Base-by-base conservation (phyloP, 2,113 vertebrate genomes). In the Urocolius indicus region DNA sequence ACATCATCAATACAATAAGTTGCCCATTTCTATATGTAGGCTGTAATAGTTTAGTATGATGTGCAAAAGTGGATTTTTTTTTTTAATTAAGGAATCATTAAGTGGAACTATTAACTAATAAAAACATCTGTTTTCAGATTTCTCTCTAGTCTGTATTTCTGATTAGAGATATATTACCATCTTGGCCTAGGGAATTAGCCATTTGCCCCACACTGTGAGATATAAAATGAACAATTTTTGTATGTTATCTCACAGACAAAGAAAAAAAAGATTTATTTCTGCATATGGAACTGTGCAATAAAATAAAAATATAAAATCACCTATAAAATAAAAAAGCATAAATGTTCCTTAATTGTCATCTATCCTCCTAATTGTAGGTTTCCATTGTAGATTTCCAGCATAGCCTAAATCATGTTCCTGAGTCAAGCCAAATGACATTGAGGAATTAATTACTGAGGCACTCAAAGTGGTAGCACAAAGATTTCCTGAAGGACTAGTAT, bases 401-500 rank as follows among this genome's bases (percentile, higher is more conserved):
- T 19, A 79, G 32, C 41, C 57, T 95, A 75, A 71, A 71, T 80
- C 78, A 41, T 19, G 52, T 54, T 95, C 85, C 38, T 30, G 26
- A 84, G 23, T 32, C 55, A 77, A 91, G 26, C 34, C 67, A 88
- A 91, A 76, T 94, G 95, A 95, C 94, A 96, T 88, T 94, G 94
- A 91, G 68, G 88, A 95, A 71, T 94, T 96, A 96, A 96, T 95
- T 95, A 95, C 48, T 65, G 80, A 90, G 86, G 68, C 84, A 91
- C 91, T 89, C 91, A 84, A 84, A 96, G 93, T 89, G 91, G 94
- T 91, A 78, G 81, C 80, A 63, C 73, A 90, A 74, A 93, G 94
- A 90, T 94, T 93, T 96, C 94, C 95, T 96, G 91, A 88, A 96
- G 94, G 94, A 94, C 85, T 86, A 12, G 29, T 77, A 81, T 95